Conservation (phyloP, 2,797 vertebrate species). For the Sebastolobus alascanus region DNA sequence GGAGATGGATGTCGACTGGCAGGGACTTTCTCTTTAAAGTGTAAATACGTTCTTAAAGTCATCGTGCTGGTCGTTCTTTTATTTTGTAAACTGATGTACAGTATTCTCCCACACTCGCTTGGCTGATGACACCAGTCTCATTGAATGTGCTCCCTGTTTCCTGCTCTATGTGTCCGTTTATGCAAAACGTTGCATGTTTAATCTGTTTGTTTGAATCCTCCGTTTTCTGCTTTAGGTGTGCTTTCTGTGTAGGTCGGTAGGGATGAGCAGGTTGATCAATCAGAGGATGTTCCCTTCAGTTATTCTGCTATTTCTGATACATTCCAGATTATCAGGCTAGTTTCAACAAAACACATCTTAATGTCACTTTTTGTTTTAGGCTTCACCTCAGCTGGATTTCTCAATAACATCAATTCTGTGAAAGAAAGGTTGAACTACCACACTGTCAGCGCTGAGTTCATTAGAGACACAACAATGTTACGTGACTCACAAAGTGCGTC, state of each 20-base stretch:
- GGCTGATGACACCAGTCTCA: conserved; percentile 66
- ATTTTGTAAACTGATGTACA: conserved; percentile 77
- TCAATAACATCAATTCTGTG: neutral
- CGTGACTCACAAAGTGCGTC: neutral
- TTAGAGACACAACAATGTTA: neutral
- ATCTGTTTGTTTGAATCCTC: conserved; percentile 59
- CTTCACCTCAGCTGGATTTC: neutral
- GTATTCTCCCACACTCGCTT: conserved; percentile 58
- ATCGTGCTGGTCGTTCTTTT: conserved; percentile 48
- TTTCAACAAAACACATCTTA: neutral
- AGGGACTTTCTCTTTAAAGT: conserved; percentile 59
- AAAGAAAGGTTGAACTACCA: neutral
- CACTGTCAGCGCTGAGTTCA: neutral
- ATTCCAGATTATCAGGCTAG: conserved; percentile 41
- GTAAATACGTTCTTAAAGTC: conserved; percentile 79
- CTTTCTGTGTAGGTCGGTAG: conserved; percentile 62
- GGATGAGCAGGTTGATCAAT: conserved; percentile 70
- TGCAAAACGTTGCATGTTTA: conserved; percentile 80
- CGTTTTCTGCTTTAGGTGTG: conserved; percentile 59
- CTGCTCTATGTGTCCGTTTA: conserved; percentile 70
- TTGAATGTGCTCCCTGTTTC: conserved; percentile 76
- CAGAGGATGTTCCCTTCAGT: conserved; percentile 12
- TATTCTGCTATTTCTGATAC: conserved; percentile 30
- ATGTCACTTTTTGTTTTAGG: conserved; percentile 20
- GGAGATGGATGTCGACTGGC: conserved; percentile 45